Percentiles rank a stretch among this genome's conserved stretches.
These are phyloP conservation scores for Rhogogaster chlorosoma DNA, from an alignment of 2,888 invertebrate genomes.

Conservation along the genomic window DNA sequence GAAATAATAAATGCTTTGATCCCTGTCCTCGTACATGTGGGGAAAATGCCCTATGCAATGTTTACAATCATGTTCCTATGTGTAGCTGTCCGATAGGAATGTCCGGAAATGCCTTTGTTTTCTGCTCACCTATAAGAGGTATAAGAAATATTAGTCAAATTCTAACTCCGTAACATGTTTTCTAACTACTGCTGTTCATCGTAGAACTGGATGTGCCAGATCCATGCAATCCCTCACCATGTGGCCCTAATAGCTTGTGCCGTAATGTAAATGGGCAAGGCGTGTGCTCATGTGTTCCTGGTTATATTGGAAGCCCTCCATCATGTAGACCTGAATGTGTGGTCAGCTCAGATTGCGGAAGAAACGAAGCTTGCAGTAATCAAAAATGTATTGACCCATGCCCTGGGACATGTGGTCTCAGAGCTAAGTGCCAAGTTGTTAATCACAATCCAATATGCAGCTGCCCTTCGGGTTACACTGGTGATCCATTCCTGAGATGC, in stretches of 20 bases:
- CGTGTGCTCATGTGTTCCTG: slow-evolving; percentile 85
- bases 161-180: slow-evolving; percentile 56
- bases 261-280: slow-evolving; percentile 85
- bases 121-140: slow-evolving; percentile 81
- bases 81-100: slow-evolving; percentile 82
- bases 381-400: slow-evolving; percentile 90
- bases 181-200: slow-evolving; percentile 55
- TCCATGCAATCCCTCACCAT: slow-evolving; percentile 84
- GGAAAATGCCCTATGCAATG: slow-evolving; percentile 80
- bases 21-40: slow-evolving; percentile 83
- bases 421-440: slow-evolving; percentile 86
- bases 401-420: slow-evolving; percentile 87
- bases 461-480: slow-evolving; percentile 83
- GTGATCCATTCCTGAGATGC: slow-evolving; percentile 87
- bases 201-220: slow-evolving; percentile 79
- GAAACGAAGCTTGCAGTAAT: slow-evolving; percentile 86
- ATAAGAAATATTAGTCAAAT: slow-evolving; percentile 58
- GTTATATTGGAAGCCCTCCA: slow-evolving; percentile 86
- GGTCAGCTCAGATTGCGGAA: slow-evolving; percentile 85
- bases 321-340: slow-evolving; percentile 87
- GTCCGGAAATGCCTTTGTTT: slow-evolving; percentile 84
- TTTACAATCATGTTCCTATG: slow-evolving; percentile 80
- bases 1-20: slow-evolving; percentile 81
- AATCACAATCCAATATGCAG: slow-evolving; percentile 89
- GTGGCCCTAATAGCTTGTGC: slow-evolving; percentile 88